Evolutionary conservation across 2,113 vertebrate genomes (phyloP), one percentile per base, ranked within the genome.

Genomic region (Myiopsitta monachus): DNA sequence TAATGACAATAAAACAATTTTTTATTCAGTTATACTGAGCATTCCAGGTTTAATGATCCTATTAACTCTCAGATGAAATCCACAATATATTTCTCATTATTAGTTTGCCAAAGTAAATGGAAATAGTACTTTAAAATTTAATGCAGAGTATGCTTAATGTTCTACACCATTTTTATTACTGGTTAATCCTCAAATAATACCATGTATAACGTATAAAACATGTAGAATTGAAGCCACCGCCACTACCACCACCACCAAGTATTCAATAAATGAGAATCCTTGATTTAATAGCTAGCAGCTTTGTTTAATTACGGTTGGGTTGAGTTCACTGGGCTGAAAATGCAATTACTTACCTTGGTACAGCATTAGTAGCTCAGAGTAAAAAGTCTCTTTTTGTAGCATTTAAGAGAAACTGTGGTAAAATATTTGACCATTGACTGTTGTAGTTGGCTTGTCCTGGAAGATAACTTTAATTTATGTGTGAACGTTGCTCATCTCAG

Each of bases 41-140:
- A 92, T 90, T 81, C 46, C 55, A 88, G 83, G 43, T 88, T 77
- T 92, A 92, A 90, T 92, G 76, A 92, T 88, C 49, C 95, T 74
- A 87, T 92, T 94, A 96, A 88, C 54, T 83, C 41, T 88, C 86
- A 90, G 77, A 70, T 83, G 80, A 93, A 93, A 95, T 90, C 64
- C 52, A 85, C 82, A 76, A 68, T 88, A 54, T 92, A 83, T 88
- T 93, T 76, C 55, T 92, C 41, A 72, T 87, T 86, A 87, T 88
- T 96, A 83, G 55, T 93, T 94, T 95, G 86, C 83, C 88, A 95
- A 92, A 94, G 69, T 74, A 94, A 94, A 94, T 95, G 80, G 88
- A 93, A 94, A 90, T 86, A 92, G 80, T 74, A 67, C 17, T 96
- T 97, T 59, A 92, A 93, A 96, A 83, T 93, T 88, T 91, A 92